Base-by-base conservation (phyloP, 1,140 invertebrate species). In the Leptinotarsa undecemlineata region DNA sequence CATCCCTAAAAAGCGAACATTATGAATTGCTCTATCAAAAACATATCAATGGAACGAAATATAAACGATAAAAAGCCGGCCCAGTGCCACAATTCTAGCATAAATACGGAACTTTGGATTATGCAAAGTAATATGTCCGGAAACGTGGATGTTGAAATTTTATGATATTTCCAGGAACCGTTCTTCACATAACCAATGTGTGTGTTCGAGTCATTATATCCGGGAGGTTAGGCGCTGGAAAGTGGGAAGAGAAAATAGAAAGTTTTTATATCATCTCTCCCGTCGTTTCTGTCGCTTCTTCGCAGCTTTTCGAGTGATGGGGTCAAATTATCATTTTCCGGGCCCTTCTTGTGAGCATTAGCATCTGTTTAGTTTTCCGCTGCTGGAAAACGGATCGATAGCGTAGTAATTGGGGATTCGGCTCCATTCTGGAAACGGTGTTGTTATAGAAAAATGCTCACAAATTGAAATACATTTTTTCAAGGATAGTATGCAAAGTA, bases 301-400 rank as follows among this genome's bases (percentile, higher is more conserved):
- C 51, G n/a, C 51, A 57, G n/a, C 15, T 57, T 57, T 19, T 57
- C 51, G 51, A 19, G 51, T 19, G 51, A 57, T 57, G 51, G n/a
- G 51, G 51, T 57, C 51, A 57, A 57, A 57, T 57, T 57, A 57
- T 57, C 51, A 57, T 57, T 57, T 57, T 57, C 51, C 51, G 51
- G 33, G 3, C 51, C 15, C 17, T 57, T 57, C n/a, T 57, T 14
- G n/a, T 57, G n/a, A 14, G 51, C 51, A 57, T 57, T 57, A 57
- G 51, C 51, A 57, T 57, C 51, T 57, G 51, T 15, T 57, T 57
- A 57, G 15, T 57, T 57, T 57, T 19, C 51, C 1, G n/a, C 51
- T 14, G 51, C 51, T 19, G 15, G 51, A 8, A 57, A 57, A 19
- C 4, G n/a, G 51, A 8, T 19, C 51, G 14, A 57, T 57, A 57